phyloP scores from a whole-genome alignment of 2,888 invertebrate species.

The Abrostola tripartita region DNA sequence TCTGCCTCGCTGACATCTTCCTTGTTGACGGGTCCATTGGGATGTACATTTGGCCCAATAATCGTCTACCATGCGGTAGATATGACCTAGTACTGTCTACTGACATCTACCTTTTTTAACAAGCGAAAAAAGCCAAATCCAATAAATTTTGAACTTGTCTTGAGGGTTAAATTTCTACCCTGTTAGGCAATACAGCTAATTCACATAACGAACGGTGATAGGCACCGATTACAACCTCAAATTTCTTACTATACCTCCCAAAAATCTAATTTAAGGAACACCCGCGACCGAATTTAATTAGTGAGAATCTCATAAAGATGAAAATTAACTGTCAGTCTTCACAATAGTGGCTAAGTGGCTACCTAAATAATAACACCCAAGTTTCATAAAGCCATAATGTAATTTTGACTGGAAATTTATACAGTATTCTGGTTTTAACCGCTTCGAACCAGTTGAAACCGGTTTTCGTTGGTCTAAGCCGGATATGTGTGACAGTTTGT shows the following conservation, averaged over 20 bases:
- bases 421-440: conserved; percentile 23
- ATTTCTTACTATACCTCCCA: background rate
- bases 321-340: conserved; percentile 23
- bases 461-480: conserved; percentile 7
- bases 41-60: no score
- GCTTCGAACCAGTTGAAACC: conserved; percentile 19
- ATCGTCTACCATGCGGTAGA: no score
- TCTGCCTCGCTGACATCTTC: no score
- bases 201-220: background rate
- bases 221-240: background rate
- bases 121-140: no score
- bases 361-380: conserved; percentile 27
- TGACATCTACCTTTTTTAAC: no score
- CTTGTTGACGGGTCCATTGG: no score
- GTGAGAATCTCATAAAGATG: conserved; percentile 5
- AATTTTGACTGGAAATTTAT: conserved; percentile 36
- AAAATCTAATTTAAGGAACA: background rate
- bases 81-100: no score
- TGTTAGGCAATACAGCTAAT: no score
- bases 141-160: no score
- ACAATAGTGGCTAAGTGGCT: conserved; percentile 30
- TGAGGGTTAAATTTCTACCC: no score
- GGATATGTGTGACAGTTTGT: background rate
- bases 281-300: conserved; percentile 9
- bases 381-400: conserved; percentile 34